These are phyloP conservation scores for Eupeodes luniger DNA, from an alignment of 2,888 invertebrate genomes.

Conservation along the genomic window DNA sequence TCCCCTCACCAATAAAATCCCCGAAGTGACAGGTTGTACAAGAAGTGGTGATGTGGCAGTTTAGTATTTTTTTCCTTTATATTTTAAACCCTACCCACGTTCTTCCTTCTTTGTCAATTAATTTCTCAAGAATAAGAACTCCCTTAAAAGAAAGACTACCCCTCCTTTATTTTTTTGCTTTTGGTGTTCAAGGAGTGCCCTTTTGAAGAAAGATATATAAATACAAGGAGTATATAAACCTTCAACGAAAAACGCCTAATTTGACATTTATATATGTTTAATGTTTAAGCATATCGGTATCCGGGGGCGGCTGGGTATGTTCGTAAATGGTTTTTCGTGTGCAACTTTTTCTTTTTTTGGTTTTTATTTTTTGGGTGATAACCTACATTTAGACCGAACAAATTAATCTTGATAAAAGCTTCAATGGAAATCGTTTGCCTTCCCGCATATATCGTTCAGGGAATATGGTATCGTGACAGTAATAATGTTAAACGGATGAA, in stretches of 20 bases:
- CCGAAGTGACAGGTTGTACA: conserved; percentile 14
- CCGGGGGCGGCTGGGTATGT: neutral
- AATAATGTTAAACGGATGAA: conserved; percentile 40
- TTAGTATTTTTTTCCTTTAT: neutral
- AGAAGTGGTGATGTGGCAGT: neutral
- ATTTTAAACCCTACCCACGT: conserved; percentile 6
- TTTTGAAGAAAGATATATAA: neutral
- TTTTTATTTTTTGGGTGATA: neutral
- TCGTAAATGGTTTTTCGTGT: conserved; percentile 16
- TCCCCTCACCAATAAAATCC: neutral
- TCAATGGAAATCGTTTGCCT: conserved; percentile 60
- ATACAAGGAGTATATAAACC: neutral
- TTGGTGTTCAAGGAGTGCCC: neutral
- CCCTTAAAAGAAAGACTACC: neutral
- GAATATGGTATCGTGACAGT: conserved; percentile 53
- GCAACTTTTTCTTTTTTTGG: neutral
- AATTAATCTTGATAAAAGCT: conserved; percentile 75
- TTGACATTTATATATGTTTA: conserved; percentile 20
- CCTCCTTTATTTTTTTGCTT: neutral
- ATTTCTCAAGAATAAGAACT: conserved; percentile 14
- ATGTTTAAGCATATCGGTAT: neutral
- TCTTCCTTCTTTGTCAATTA: neutral
- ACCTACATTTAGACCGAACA: conserved; percentile 33
- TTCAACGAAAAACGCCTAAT: conserved; percentile 12
- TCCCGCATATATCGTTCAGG: conserved; percentile 7